Conservation (phyloP, 2,888 invertebrate species). For the Drosophila quasianomalipes region DNA sequence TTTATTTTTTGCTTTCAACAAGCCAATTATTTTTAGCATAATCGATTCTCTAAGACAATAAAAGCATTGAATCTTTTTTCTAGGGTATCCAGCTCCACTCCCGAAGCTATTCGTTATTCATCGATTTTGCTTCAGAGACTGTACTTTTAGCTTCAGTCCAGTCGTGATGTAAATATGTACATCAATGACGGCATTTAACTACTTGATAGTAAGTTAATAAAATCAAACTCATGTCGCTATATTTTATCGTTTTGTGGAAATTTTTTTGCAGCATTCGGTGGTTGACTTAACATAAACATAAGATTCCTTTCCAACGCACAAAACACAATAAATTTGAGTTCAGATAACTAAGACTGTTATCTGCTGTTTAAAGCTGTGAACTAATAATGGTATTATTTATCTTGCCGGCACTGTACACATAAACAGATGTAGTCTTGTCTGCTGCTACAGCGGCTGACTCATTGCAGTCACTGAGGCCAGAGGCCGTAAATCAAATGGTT, state of each 20-base stretch:
- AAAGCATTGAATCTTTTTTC: not conserved
- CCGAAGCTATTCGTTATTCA: not conserved
- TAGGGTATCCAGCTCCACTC: not conserved
- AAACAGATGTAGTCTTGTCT: not conserved
- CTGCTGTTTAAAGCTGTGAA: not conserved
- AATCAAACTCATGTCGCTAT: not conserved
- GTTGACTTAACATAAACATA: not conserved
- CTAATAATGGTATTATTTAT: not conserved
- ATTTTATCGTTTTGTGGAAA: not conserved
- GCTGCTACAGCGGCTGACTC: constrained; percentile 23
- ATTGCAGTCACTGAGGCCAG: constrained; percentile 23
- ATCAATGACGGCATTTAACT: not conserved
- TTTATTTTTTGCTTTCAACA: not conserved
- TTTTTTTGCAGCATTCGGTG: not conserved
- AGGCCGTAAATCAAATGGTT: constrained; percentile 34
- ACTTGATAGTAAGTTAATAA: not conserved
- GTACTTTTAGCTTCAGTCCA: not conserved
- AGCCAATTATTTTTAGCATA: not conserved
- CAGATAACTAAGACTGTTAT: not conserved
- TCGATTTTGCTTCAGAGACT: not conserved
- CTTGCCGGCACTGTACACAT: not conserved
- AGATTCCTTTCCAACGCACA: not conserved
- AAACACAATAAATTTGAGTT: not conserved
- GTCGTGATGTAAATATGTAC: not conserved
- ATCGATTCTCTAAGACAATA: not conserved